Conservation (phyloP, 2,888 invertebrate species). For the Tinea semifulvella region DNA sequence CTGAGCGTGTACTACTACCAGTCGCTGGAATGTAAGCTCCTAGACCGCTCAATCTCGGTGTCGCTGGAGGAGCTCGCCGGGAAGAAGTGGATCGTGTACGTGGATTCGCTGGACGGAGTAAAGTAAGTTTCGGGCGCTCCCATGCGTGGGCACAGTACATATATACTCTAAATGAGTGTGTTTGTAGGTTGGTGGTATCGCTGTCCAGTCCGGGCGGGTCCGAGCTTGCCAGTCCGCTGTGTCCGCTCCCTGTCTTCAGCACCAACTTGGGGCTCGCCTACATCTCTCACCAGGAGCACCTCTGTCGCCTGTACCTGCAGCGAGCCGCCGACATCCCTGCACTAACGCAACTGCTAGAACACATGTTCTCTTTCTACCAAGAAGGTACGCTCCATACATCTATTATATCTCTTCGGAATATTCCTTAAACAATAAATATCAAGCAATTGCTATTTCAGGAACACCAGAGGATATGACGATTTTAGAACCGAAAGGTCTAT, state of each 20-base stretch:
- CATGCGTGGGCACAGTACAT: slow-evolving; percentile 1
- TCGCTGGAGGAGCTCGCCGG: slow-evolving; percentile 53
- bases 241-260: slow-evolving; percentile 70
- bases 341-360: slow-evolving; percentile 64
- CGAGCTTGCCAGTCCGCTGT: slow-evolving; percentile 61
- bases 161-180: slow-evolving; percentile 11
- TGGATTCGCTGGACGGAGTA: slow-evolving; percentile 25
- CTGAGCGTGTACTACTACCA: slow-evolving; percentile 60
- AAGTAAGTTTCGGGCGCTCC: background rate
- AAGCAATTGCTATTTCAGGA: slow-evolving; percentile 28
- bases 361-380: slow-evolving; percentile 65
- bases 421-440: slow-evolving; percentile 2
- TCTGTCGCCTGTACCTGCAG: slow-evolving; percentile 72
- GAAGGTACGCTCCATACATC: slow-evolving; percentile 30
- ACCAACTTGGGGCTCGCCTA: slow-evolving; percentile 65
- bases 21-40: slow-evolving; percentile 50
- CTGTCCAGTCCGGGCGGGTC: slow-evolving; percentile 67
- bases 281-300: slow-evolving; percentile 66
- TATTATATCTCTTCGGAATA: background rate
- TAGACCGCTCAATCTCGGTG: slow-evolving; percentile 41
- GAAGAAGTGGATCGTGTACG: slow-evolving; percentile 47
- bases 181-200: slow-evolving; percentile 68
- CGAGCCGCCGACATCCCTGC: slow-evolving; percentile 50
- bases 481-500: slow-evolving; percentile 61
- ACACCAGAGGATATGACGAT: slow-evolving; percentile 41